phyloP scores from a whole-genome alignment of 1,140 invertebrate genomes.

The Marisa cornuarietis region DNA sequence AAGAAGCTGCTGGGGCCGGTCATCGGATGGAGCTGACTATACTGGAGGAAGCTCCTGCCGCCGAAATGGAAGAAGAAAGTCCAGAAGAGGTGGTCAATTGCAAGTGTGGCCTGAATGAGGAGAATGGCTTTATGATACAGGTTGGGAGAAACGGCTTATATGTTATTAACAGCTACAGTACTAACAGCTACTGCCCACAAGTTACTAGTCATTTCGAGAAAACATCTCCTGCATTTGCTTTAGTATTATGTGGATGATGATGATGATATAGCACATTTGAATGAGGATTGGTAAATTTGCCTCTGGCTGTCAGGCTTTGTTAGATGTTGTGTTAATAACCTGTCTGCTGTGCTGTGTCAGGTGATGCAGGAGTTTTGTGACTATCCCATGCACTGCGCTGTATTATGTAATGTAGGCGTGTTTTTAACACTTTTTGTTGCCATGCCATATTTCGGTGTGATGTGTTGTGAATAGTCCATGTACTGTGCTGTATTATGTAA shows the following conservation, averaged over 20 bases:
- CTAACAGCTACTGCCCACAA: too few relatives aligned
- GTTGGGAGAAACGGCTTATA: constrained; percentile 12
- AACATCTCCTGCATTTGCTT: not conserved
- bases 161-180: not conserved
- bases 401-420: too few relatives aligned
- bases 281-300: not conserved
- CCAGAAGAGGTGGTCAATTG: constrained; percentile 85
- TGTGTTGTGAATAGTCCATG: too few relatives aligned
- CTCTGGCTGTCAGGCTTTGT: not conserved
- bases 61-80: constrained; percentile 40
- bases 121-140: constrained; percentile 76
- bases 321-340: too few relatives aligned
- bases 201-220: not conserved
- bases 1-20: not conserved
- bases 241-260: not conserved
- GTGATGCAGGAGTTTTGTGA: too few relatives aligned
- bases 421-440: too few relatives aligned
- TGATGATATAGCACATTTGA: not conserved
- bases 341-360: too few relatives aligned
- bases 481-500: too few relatives aligned
- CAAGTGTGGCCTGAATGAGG: constrained; percentile 82
- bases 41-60: constrained; percentile 25
- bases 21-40: constrained; percentile 29
- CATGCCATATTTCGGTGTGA: too few relatives aligned
- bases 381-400: too few relatives aligned